Conservation (phyloP, 2,888 invertebrate genomes). For the Pachliopta kotzebuea region DNA sequence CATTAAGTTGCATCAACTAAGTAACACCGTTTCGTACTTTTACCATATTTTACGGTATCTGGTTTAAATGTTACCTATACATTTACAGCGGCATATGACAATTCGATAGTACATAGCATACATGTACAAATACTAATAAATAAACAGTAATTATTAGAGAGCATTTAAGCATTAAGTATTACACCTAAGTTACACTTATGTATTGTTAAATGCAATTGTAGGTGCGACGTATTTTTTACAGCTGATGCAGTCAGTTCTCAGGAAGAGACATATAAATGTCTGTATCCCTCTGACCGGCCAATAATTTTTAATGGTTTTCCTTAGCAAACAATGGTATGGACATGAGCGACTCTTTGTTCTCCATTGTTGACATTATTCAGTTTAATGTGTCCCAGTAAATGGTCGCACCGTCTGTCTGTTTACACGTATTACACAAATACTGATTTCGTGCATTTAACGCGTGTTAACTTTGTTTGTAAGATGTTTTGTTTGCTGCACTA, state of each 20-base stretch:
- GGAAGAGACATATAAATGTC: conserved; percentile 47
- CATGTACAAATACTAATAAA: no score
- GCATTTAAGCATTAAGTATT: no score
- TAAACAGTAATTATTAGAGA: no score
- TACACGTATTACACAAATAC: conserved; percentile 52
- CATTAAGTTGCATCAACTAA: no score
- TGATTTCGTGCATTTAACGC: conserved; percentile 63
- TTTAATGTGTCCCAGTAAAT: conserved; percentile 65
- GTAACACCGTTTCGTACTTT: no score
- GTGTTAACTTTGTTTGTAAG: conserved; percentile 39
- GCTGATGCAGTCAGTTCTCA: conserved; percentile 44
- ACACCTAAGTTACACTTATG: neutral
- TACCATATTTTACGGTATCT: no score
- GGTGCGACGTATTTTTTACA: conserved; percentile 27
- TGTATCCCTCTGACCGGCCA: conserved; percentile 46
- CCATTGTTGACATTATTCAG: conserved; percentile 56
- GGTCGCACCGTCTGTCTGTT: conserved; percentile 55
- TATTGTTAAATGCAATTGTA: neutral
- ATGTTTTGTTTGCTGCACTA: conserved; percentile 28
- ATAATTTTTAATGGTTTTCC: conserved; percentile 74
- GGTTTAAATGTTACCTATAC: no score
- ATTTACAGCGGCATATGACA: no score
- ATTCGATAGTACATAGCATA: no score
- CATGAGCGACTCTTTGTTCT: conserved; percentile 48
- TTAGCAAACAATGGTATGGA: conserved; percentile 58